Conservation (phyloP, 2,888 invertebrate species). For the Eremobia ochroleuca region DNA sequence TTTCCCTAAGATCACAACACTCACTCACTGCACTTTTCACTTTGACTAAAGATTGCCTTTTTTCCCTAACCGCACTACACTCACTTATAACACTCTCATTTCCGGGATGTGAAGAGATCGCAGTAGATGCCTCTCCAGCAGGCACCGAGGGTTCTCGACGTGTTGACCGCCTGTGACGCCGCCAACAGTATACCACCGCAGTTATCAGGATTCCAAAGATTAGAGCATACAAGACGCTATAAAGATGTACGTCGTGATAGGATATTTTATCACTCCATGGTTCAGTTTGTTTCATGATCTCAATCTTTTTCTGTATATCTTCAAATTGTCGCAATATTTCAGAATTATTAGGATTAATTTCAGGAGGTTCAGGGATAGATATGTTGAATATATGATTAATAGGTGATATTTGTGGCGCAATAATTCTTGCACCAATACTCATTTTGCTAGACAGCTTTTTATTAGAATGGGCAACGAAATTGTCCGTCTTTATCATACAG, state of each 20-base stretch:
- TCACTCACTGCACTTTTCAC: neutral
- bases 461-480: conserved; percentile 8
- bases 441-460: conserved; percentile 14
- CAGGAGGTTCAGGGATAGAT: conserved; percentile 14
- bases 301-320: too few relatives aligned
- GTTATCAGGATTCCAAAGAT: conserved; percentile 11
- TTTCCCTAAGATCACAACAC: neutral
- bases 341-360: conserved; percentile 1
- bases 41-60: neutral
- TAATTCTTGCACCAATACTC: conserved; percentile 7
- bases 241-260: conserved; percentile 20
- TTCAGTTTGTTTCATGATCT: conserved; percentile 3
- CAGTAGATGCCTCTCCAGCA: neutral
- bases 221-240: conserved; percentile 13
- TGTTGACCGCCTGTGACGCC: conserved; percentile 4
- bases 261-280: conserved; percentile 3
- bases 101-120: neutral
- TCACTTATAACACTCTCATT: conserved; percentile 1
- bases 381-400: conserved; percentile 22
- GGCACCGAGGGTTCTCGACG: conserved; percentile 9
- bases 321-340: too few relatives aligned
- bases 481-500: conserved; percentile 21
- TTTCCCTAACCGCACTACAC: conserved; percentile 4
- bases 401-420: neutral
- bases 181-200: conserved; percentile 1